These are phyloP conservation scores for Sclerurus mexicanus DNA, from an alignment of 2,113 vertebrate species.

Conservation along the genomic window DNA sequence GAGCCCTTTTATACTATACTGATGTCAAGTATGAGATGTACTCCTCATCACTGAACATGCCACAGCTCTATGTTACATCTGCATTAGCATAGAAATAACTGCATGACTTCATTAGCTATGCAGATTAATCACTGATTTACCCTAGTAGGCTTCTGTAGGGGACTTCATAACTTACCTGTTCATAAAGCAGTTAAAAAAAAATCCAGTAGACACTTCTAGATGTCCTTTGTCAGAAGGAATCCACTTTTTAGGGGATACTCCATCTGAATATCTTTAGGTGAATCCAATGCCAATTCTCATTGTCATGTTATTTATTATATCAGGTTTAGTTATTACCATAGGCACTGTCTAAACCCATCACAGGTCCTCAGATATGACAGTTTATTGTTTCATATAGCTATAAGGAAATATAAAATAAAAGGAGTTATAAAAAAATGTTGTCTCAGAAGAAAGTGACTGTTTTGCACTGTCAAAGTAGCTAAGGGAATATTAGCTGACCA, in stretches of 20 bases:
- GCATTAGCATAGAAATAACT: neutral
- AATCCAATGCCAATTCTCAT: neutral
- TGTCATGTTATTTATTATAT: neutral
- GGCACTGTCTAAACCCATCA: neutral
- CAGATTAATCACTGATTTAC: constrained; percentile 8
- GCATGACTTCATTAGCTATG: constrained; percentile 16
- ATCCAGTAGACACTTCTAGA: neutral
- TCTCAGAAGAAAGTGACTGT: neutral
- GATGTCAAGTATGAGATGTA: neutral
- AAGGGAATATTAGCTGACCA: neutral
- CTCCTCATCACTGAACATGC: neutral
- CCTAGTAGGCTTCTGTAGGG: neutral
- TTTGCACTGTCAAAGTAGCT: neutral
- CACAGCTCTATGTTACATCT: neutral
- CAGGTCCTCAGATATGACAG: neutral
- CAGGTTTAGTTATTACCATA: neutral
- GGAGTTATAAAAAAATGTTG: neutral
- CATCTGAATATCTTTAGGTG: neutral
- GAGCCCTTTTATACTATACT: neutral
- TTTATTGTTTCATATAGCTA: neutral
- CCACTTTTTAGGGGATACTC: neutral
- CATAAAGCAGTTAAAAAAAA: neutral
- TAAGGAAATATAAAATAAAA: neutral
- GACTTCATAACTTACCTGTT: neutral
- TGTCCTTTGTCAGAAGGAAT: neutral